Evolutionary conservation across 1,140 invertebrate species (phyloP), one percentile per base, ranked within the genome.

Genomic region (Parapsyche elsis): DNA sequence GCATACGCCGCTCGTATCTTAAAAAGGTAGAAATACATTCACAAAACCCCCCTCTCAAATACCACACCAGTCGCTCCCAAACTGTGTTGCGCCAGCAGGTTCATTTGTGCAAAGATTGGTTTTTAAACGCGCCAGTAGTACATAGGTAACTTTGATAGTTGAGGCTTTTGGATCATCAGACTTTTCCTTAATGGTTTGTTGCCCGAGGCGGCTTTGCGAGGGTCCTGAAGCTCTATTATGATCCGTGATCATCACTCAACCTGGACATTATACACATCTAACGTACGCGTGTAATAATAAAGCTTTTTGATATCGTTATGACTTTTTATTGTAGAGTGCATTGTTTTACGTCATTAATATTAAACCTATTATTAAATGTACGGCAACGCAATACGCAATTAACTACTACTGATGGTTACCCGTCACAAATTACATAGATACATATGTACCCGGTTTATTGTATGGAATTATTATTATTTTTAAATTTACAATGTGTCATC

Each of bases 231-330:
- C 59, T 71, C 38, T 78, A 71, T 59, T 76, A 76, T 67, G 76
- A 78, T 78, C 44, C 26, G 76, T 71, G 76, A 71, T 78, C 57
- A 78, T 78, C 76, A 78, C 21, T 78, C 76, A 78, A 70, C 61
- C 21, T 46, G 76, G 61, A 71, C 76, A 78, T 78, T 61, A 71
- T 26, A 71, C 38, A 26, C 23, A 75, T 57, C 46, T 75, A 4
- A 23, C 5, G 24, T 10, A 67, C 9, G 64, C 12, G 49, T 53
- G 16, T 67, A 67, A 67, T 67, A 67, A 67, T 67, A 26, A 67
- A 67, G 24, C 64, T 67, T 53, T 23, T 75, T 75, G 46, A 75
- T 75, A 53, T 16, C 70, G 26, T 30, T 45, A 71, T 30, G 21
- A 45, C 70, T 57, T 75, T 73, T 75, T 74, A 19, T 38, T 53